phyloP scores from a whole-genome alignment of 2,113 vertebrate species.

The Mormyrus iriodes region DNA sequence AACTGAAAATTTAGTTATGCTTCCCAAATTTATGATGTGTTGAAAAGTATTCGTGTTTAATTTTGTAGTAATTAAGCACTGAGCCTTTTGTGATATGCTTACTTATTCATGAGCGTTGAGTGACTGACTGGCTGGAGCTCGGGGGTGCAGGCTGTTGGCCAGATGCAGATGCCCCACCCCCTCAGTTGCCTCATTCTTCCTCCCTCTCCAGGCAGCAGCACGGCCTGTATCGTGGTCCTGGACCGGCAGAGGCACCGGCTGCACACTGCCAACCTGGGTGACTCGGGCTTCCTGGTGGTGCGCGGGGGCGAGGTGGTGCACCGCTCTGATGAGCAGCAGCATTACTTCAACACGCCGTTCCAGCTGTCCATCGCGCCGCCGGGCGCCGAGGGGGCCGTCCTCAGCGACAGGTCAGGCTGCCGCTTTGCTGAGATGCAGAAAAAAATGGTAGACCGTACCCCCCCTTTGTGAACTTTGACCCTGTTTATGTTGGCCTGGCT shows the following conservation, averaged over 20 bases:
- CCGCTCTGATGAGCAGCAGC: conserved; percentile 93
- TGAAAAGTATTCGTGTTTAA: background rate
- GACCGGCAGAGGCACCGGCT: conserved; percentile 85
- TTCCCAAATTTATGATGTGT: background rate
- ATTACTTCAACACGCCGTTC: conserved; percentile 90
- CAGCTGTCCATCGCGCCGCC: conserved; percentile 94
- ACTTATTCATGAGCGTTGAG: background rate
- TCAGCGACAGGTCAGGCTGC: conserved; percentile 61
- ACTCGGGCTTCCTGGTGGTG: conserved; percentile 95
- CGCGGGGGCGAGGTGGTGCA: conserved; percentile 91
- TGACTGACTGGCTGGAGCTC: background rate
- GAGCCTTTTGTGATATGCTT: background rate
- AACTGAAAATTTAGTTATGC: background rate
- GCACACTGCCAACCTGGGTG: conserved; percentile 91
- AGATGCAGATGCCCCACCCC: background rate
- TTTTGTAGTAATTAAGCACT: background rate
- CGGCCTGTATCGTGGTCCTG: conserved; percentile 83
- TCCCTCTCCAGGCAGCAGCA: conserved; percentile 79
- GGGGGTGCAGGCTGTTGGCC: background rate
- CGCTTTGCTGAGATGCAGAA: background rate
- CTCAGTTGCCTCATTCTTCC: background rate
- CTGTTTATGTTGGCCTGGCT: background rate
- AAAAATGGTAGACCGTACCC: background rate
- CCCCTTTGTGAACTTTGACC: background rate
- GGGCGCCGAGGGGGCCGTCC: conserved; percentile 82